Conservation (phyloP, 1,140 invertebrate genomes). For the Bombus consobrinus region DNA sequence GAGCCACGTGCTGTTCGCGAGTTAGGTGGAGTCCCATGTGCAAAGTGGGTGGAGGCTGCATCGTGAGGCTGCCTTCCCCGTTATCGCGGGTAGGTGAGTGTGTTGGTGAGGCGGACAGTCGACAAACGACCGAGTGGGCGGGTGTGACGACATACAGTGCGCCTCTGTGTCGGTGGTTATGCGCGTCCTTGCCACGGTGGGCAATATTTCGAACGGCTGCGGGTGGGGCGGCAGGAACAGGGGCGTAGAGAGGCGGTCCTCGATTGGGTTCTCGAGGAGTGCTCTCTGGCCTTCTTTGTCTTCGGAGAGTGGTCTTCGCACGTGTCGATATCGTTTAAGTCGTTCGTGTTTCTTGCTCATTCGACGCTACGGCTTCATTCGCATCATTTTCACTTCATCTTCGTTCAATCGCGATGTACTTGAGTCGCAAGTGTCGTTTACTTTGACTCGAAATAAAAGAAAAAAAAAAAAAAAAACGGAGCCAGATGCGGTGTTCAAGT, state of each 20-base stretch:
- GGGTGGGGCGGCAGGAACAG: constrained; percentile 71
- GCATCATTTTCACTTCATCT: neutral
- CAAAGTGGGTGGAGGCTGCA: constrained; percentile 81
- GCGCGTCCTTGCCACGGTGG: constrained; percentile 73
- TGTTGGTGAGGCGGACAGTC: constrained; percentile 54
- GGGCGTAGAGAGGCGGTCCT: constrained; percentile 77
- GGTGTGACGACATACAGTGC: constrained; percentile 70
- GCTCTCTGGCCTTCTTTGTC: constrained; percentile 68
- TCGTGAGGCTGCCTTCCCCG: constrained; percentile 76
- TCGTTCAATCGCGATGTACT: no score
- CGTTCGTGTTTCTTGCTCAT: neutral
- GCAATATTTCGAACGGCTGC: constrained; percentile 47
- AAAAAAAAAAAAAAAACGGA: neutral
- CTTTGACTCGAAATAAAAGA: neutral
- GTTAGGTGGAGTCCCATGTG: constrained; percentile 81
- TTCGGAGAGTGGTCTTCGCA: constrained; percentile 49
- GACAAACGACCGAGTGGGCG: constrained; percentile 74
- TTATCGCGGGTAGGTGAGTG: constrained; percentile 71
- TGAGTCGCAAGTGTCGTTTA: neutral
- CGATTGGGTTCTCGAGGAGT: constrained; percentile 72
- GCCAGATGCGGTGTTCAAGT: neutral
- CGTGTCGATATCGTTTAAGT: constrained; percentile 50
- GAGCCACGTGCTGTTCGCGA: constrained; percentile 76
- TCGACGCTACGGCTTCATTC: neutral
- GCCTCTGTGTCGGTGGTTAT: constrained; percentile 49